phyloP scores from a whole-genome alignment of 1,140 invertebrate species.

The Drosophila ohnishii region DNA sequence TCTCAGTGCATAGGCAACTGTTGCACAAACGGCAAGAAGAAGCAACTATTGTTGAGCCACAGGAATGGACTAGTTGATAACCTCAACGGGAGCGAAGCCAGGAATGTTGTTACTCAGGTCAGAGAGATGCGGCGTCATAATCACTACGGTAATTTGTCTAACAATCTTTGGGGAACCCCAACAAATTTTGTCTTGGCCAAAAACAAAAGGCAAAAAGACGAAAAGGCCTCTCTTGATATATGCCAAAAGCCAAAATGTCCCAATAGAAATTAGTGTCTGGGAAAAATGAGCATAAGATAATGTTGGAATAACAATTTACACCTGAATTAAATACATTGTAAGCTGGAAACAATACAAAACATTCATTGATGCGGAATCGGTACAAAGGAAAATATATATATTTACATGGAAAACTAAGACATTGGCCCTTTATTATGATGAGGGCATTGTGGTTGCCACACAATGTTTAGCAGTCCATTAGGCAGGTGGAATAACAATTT shows the following conservation, averaged over 20 bases:
- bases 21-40: conserved; percentile 33
- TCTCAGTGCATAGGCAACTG: conserved; percentile 18
- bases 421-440: too few relatives aligned
- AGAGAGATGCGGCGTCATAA: conserved; percentile 11
- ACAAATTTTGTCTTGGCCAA: conserved; percentile 22
- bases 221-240: too few relatives aligned
- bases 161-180: background rate
- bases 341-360: background rate
- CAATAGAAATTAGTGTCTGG: conserved; percentile 4
- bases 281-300: conserved; percentile 1
- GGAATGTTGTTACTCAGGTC: conserved; percentile 22
- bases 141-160: conserved; percentile 31
- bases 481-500: background rate
- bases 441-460: background rate
- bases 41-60: conserved; percentile 9
- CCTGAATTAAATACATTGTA: conserved; percentile 3
- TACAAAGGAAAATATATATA: background rate
- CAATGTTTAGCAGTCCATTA: background rate
- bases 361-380: background rate
- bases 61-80: conserved; percentile 39
- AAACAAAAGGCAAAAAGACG: conserved; percentile 1
- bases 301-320: conserved; percentile 3
- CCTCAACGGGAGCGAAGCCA: conserved; percentile 24
- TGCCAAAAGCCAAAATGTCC: background rate
- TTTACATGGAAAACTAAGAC: background rate